These are phyloP conservation scores for Dichetophora obliterata DNA, from an alignment of 2,888 invertebrate genomes.

Conservation along the genomic window DNA sequence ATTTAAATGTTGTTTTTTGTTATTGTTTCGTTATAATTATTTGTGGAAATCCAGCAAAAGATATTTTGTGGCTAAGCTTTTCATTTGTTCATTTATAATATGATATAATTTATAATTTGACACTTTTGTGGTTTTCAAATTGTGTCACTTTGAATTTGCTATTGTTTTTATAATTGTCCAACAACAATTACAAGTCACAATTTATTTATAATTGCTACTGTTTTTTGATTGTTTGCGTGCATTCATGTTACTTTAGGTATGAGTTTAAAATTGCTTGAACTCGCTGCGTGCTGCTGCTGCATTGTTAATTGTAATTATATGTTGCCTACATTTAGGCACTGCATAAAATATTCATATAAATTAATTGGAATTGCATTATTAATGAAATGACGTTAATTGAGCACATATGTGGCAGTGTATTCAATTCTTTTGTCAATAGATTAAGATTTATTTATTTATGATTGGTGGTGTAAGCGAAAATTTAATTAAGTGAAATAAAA, in stretches of 20 bases:
- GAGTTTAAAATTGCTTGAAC: not conserved
- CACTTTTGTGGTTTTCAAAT: not conserved
- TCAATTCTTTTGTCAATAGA: too few species aligned
- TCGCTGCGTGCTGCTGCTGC: not conserved
- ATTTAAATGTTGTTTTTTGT: not conserved
- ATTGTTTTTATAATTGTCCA: not conserved
- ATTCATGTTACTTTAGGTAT: not conserved
- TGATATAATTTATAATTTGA: not conserved
- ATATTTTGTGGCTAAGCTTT: not conserved
- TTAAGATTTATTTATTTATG: too few species aligned
- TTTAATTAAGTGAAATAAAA: too few species aligned
- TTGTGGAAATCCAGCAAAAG: slow-evolving; percentile 34
- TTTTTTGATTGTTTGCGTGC: not conserved
- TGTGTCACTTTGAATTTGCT: not conserved
- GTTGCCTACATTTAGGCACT: slow-evolving; percentile 22
- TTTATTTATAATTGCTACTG: not conserved
- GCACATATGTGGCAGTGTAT: too few species aligned
- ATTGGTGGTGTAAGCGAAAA: too few species aligned
- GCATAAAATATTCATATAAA: slow-evolving; percentile 18
- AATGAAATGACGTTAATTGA: slow-evolving; percentile 1
- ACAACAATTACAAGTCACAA: not conserved
- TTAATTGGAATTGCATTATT: slow-evolving; percentile 28
- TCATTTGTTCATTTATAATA: not conserved
- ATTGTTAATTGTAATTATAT: not conserved
- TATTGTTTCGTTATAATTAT: slow-evolving; percentile 1